Evolutionary conservation across 2,888 invertebrate genomes (phyloP).

Genomic region (Pachliopta kotzebuea): DNA sequence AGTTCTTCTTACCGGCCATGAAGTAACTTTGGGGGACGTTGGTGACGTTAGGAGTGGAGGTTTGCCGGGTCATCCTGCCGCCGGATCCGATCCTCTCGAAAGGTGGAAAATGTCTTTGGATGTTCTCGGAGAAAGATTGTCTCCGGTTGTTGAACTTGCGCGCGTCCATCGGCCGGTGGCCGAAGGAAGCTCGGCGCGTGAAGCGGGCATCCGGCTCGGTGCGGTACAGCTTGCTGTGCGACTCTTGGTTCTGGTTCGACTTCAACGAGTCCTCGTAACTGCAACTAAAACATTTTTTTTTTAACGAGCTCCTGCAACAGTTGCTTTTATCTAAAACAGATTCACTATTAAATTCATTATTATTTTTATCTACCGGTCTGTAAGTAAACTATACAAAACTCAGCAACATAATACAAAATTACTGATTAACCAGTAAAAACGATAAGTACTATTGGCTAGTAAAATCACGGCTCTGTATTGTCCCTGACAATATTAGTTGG

Average conservation of each 20-base stretch:
- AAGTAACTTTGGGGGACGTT: conserved; percentile 60
- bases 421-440: too few relatives aligned
- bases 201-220: conserved; percentile 53
- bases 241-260: conserved; percentile 77
- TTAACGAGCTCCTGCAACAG: too few relatives aligned
- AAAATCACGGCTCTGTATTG: too few relatives aligned
- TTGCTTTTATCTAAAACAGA: too few relatives aligned
- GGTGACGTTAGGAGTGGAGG: conserved; percentile 65
- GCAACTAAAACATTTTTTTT: conserved; percentile 69
- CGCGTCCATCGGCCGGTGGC: conserved; percentile 59
- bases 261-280: conserved; percentile 92
- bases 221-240: conserved; percentile 47
- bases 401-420: too few relatives aligned
- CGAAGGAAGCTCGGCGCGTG: conserved; percentile 63
- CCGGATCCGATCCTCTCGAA: conserved; percentile 55
- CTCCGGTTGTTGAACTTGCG: conserved; percentile 56
- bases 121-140: conserved; percentile 72
- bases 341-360: too few relatives aligned
- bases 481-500: too few relatives aligned
- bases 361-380: too few relatives aligned
- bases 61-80: conserved; percentile 54
- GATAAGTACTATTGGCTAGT: too few relatives aligned
- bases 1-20: conserved; percentile 55
- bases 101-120: conserved; percentile 63
- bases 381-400: too few relatives aligned